phyloP scores from a whole-genome alignment of 1,140 invertebrate species.

The Drosophila nigromelanica region DNA sequence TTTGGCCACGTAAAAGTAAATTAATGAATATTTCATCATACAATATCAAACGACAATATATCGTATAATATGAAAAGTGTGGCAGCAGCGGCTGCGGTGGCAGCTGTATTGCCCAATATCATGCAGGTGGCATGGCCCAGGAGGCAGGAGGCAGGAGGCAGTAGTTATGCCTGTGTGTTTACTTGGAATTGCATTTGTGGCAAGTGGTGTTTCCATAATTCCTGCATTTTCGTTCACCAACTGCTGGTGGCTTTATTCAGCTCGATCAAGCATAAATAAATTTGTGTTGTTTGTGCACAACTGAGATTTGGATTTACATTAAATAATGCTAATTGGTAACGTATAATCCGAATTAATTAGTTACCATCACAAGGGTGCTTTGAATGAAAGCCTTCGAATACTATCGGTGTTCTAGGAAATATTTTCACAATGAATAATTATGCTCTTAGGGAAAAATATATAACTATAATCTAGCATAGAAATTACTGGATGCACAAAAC shows the following conservation, averaged over 20 bases:
- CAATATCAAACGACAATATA: slow-evolving; percentile 9
- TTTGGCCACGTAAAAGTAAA: slow-evolving; percentile 35
- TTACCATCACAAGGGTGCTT: too few relatives aligned
- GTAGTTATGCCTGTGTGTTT: neutral
- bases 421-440: too few relatives aligned
- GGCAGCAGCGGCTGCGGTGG: slow-evolving; percentile 19
- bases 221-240: slow-evolving; percentile 37
- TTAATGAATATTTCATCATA: slow-evolving; percentile 41
- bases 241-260: slow-evolving; percentile 54
- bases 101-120: too few relatives aligned
- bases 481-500: too few relatives aligned
- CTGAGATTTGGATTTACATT: slow-evolving; percentile 3
- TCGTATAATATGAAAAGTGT: slow-evolving; percentile 14
- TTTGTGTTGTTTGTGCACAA: slow-evolving; percentile 6
- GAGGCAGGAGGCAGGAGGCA: neutral
- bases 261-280: slow-evolving; percentile 66
- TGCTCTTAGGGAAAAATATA: too few relatives aligned
- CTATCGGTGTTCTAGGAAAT: too few relatives aligned
- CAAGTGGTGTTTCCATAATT: slow-evolving; percentile 20
- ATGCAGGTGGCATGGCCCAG: neutral
- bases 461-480: too few relatives aligned
- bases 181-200: slow-evolving; percentile 1
- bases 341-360: neutral
- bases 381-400: too few relatives aligned
- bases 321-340: slow-evolving; percentile 1